Evolutionary conservation across 2,797 vertebrate species (phyloP).

Genomic region (Helostoma temminkii): DNA sequence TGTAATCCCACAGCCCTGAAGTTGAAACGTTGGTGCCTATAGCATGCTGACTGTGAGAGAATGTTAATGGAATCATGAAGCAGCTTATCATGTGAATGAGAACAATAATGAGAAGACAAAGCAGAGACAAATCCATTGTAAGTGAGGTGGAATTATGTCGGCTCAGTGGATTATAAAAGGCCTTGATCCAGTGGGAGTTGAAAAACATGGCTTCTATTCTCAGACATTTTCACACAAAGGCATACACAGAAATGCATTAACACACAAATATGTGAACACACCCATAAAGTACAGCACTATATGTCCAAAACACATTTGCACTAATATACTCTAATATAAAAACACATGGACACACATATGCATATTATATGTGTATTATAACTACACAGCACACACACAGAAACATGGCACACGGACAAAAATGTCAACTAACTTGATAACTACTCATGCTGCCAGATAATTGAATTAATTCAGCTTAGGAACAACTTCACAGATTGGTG

Average conservation of each 20-base stretch:
- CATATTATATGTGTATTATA: no score
- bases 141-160: slow-evolving; percentile 84
- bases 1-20: slow-evolving; percentile 56
- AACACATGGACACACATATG: slow-evolving; percentile 48
- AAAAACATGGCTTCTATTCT: slow-evolving; percentile 74
- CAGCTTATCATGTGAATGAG: slow-evolving; percentile 81
- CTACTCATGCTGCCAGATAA: no score
- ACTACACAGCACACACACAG: no score
- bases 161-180: slow-evolving; percentile 84
- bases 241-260: slow-evolving; percentile 36
- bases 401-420: no score
- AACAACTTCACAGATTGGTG: slow-evolving; percentile 83
- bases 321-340: slow-evolving; percentile 48
- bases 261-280: slow-evolving; percentile 22
- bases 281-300: slow-evolving; percentile 18
- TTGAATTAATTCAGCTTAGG: no score
- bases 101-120: slow-evolving; percentile 84
- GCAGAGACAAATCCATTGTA: slow-evolving; percentile 84
- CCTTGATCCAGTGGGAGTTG: slow-evolving; percentile 80
- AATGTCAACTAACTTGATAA: no score
- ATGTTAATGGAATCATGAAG: slow-evolving; percentile 78
- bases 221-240: slow-evolving; percentile 51
- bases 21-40: slow-evolving; percentile 52
- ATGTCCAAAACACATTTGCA: slow-evolving; percentile 38
- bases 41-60: slow-evolving; percentile 56